Evolutionary conservation across 2,797 vertebrate species (phyloP).

Genomic region (Pantherophis vulpinus): DNA sequence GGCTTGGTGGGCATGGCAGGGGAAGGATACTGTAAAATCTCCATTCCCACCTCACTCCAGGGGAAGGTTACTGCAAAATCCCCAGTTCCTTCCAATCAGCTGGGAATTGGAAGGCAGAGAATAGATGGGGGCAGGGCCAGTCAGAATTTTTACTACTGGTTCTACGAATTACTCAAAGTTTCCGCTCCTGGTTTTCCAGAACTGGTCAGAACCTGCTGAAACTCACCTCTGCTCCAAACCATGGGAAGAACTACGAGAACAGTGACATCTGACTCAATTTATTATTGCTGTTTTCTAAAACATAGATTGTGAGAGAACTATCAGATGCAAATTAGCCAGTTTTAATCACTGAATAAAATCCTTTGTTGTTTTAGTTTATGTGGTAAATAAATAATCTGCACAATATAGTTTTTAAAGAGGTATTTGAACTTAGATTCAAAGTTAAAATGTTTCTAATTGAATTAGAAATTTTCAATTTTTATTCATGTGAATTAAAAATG

Average conservation of each 20-base stretch:
- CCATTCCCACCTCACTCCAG: no score
- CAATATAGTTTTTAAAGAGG: constrained; percentile 44
- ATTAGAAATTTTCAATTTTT: constrained; percentile 39
- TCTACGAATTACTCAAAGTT: no score
- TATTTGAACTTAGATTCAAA: constrained; percentile 39
- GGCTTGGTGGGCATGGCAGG: no score
- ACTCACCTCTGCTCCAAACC: not conserved
- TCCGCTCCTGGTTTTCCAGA: no score
- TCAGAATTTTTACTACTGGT: no score
- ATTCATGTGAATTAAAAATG: constrained; percentile 48
- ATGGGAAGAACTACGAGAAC: not conserved
- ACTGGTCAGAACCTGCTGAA: no score
- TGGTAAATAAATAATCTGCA: constrained; percentile 44
- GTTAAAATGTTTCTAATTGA: constrained; percentile 55
- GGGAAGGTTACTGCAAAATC: no score
- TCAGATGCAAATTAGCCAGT: constrained; percentile 49
- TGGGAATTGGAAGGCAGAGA: no score
- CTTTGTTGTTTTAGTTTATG: constrained; percentile 52
- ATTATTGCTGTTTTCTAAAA: constrained; percentile 41
- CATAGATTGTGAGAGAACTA: constrained; percentile 46
- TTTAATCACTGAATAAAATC: constrained; percentile 35
- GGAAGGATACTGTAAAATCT: no score
- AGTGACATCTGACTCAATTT: not conserved
- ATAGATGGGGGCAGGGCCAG: no score
- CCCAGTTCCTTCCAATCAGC: no score